Evolutionary conservation across 1,140 invertebrate genomes (phyloP).

Genomic region (Calephelis nemesis): DNA sequence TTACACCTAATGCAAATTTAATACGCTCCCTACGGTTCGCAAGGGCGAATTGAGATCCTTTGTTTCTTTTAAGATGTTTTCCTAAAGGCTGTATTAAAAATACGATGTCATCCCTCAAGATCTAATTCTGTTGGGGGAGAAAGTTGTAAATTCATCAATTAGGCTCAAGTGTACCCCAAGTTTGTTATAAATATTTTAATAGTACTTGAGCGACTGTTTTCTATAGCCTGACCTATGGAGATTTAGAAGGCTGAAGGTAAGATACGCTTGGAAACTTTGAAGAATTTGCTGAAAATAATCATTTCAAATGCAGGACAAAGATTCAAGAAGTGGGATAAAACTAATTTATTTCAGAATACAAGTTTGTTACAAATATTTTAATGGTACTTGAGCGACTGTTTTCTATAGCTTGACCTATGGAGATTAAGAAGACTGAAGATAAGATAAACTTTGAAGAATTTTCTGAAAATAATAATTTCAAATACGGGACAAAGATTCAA

Average conservation of each 20-base stretch:
- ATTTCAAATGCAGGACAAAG: no score
- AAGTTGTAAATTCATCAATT: constrained; percentile 9
- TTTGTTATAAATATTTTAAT: constrained; percentile 4
- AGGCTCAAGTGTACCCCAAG: not conserved
- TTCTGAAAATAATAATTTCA: no score
- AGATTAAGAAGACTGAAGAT: no score
- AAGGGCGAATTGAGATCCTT: constrained; percentile 9
- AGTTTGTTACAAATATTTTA: not conserved
- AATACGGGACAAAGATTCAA: no score
- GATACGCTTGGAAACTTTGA: no score
- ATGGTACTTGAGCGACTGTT: not conserved
- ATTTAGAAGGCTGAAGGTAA: no score
- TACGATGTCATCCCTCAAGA: constrained; percentile 8
- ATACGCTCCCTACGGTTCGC: constrained; percentile 53
- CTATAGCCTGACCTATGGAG: no score
- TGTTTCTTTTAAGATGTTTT: constrained; percentile 14
- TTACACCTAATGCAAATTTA: constrained; percentile 77
- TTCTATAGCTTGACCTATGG: no score
- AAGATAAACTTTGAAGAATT: no score
- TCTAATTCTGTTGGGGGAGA: constrained; percentile 1
- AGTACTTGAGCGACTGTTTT: not conserved
- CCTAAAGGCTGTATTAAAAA: constrained; percentile 12
- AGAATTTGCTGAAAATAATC: no score
- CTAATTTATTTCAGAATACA: no score
- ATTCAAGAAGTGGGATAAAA: no score